Base-by-base conservation (phyloP, 2,888 invertebrate species). In the Drosophila anomelani region DNA sequence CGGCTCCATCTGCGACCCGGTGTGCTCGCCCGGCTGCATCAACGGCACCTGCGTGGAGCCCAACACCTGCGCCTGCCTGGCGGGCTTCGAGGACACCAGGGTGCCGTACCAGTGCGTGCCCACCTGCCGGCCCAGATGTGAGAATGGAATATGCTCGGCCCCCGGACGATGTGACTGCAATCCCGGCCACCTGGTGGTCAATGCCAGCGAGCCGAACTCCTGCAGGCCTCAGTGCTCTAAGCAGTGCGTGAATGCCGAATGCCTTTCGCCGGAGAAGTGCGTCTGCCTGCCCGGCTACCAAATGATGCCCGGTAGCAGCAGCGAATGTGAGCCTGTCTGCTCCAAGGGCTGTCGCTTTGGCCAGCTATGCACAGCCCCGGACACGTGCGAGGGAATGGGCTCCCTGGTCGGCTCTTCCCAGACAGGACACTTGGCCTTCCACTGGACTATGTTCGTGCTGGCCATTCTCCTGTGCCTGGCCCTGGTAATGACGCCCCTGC, bases 181-280 rank as follows among this genome's bases (percentile, higher is more conserved):
- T 9, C 77, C 83, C 12, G 93, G 93, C 0, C 93, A 92, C 79
- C 43, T 43, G 12, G 80, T 82, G 5, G 73, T 72, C 26, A 91
- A 91, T 44, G 7, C 82, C 2, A 90, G 90, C 4, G 75, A 74
- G 3, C 91, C 92, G 0, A 80, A 91, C 47, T 62, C 78, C 12
- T 92, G 92, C 34, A 79, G 77, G 9, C 75, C 91, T 0, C 70
- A 82, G 26, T 92, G 92, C 56, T 66, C 76, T n/a, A 70, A 87
- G 17, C 81, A 76, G 6, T 92, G 92, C 68, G 85, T 92, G 29
- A 92, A 92, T 74, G 89, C 92, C 41, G 86, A 93, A 46, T 95
- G 95, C 82, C 93, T 93, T 6, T 93, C 93, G 0, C 94, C 95
- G 1, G 93, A 94, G 67, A 91, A 93, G 1, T 94, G 94, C 72